Conservation (phyloP, 2,113 vertebrate genomes). For the Electrona antarctica region DNA sequence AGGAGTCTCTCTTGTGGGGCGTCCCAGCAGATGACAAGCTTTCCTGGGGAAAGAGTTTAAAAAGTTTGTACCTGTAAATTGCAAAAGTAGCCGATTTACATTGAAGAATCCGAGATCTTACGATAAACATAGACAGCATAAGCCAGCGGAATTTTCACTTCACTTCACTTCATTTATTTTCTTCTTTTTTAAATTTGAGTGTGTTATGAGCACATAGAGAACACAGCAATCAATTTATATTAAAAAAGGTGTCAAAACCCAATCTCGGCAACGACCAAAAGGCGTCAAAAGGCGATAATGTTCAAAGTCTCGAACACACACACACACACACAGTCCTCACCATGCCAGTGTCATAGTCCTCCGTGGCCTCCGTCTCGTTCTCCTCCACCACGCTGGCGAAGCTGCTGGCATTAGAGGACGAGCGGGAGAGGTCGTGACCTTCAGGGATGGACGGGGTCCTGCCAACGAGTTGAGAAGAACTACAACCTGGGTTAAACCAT, state of each 20-base stretch:
- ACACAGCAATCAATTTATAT: too few species aligned
- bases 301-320: background rate
- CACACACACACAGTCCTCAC: conserved; percentile 62
- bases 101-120: too few species aligned
- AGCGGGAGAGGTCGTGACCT: conserved; percentile 87
- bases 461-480: conserved; percentile 72
- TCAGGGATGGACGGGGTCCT: conserved; percentile 80
- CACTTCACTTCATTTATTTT: too few species aligned
- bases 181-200: too few species aligned
- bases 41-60: conserved; percentile 72
- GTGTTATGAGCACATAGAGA: too few species aligned
- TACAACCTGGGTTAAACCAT: conserved; percentile 55
- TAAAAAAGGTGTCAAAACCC: too few species aligned
- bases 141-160: too few species aligned
- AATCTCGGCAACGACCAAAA: too few species aligned
- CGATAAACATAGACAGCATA: too few species aligned
- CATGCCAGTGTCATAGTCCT: conserved; percentile 87
- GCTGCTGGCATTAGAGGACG: conserved; percentile 95
- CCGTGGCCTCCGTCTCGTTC: conserved; percentile 80
- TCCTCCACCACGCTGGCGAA: conserved; percentile 93
- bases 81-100: too few species aligned
- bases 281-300: too few species aligned
- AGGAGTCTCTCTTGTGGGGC: conserved; percentile 86
- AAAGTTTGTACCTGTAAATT: too few species aligned
- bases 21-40: conserved; percentile 86